Conservation (phyloP, 2,888 invertebrate genomes). For the Cyclophora albipunctata region DNA sequence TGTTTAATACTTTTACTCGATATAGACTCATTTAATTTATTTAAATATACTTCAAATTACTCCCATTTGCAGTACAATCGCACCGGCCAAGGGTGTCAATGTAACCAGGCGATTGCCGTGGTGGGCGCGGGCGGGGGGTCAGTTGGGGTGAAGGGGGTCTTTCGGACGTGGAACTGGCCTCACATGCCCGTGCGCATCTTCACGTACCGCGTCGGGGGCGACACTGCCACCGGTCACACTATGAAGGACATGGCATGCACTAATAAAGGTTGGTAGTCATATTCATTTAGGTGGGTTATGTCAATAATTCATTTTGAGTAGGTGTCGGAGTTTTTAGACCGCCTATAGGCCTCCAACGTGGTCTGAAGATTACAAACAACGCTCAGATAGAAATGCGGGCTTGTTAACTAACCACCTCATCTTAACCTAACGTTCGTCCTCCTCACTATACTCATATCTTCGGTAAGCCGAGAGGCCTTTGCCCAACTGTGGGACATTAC, state of each 20-base stretch:
- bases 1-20: too few species aligned
- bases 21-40: too few species aligned
- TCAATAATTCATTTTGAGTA: not conserved
- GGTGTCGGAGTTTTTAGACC: not conserved
- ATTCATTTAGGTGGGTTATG: not conserved
- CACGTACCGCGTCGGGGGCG: constrained; percentile 95
- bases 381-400: not conserved
- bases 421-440: too few species aligned
- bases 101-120: constrained; percentile 99
- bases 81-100: constrained; percentile 90
- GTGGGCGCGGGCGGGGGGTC: constrained; percentile 96
- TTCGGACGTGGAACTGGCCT: constrained; percentile 90
- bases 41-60: too few species aligned
- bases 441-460: too few species aligned
- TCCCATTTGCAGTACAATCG: constrained; percentile 80
- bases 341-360: too few species aligned
- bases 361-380: too few species aligned
- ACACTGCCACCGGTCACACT: constrained; percentile 89
- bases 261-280: constrained; percentile 85
- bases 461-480: too few species aligned
- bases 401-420: too few species aligned
- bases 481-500: too few species aligned
- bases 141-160: constrained; percentile 77
- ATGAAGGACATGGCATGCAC: constrained; percentile 97
- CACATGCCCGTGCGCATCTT: constrained; percentile 96